A percentile compares a stretch with the other conserved stretches of the same genome.
phyloP scores from a whole-genome alignment of 2,797 vertebrate genomes.

The Otolemur crassicaudatus region DNA sequence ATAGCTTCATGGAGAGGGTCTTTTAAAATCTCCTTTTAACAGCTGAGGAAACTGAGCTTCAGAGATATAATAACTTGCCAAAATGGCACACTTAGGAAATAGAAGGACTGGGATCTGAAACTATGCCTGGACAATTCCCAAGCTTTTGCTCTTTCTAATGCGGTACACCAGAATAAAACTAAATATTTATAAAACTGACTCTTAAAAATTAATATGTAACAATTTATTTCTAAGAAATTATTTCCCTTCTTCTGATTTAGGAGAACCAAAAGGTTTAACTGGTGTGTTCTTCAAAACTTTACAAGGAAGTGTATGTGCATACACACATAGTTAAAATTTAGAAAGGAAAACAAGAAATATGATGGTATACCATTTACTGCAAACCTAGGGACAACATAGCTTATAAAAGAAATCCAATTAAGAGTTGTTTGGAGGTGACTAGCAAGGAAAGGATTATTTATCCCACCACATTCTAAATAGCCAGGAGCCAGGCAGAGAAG shows the following conservation, averaged over 20 bases:
- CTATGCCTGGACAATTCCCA: background rate
- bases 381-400: constrained; percentile 46
- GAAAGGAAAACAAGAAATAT: constrained; percentile 40
- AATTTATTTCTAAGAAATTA: constrained; percentile 48
- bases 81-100: background rate
- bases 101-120: constrained; percentile 39
- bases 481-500: constrained; percentile 72
- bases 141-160: constrained; percentile 57
- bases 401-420: constrained; percentile 65
- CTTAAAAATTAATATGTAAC: constrained; percentile 6
- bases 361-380: constrained; percentile 29
- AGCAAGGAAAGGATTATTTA: constrained; percentile 72
- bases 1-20: background rate
- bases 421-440: constrained; percentile 75
- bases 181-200: constrained; percentile 8
- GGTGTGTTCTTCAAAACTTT: constrained; percentile 46
- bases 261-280: constrained; percentile 22
- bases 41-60: constrained; percentile 35
- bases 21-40: constrained; percentile 27
- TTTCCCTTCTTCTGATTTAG: constrained; percentile 40
- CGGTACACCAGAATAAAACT: background rate
- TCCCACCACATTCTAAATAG: constrained; percentile 50
- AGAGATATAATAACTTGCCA: background rate
- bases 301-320: background rate
- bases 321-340: background rate